Percentiles rank a stretch among this genome's conserved stretches.
These are phyloP conservation scores for Phyllotreta striolata DNA, from an alignment of 2,888 invertebrate genomes.

Conservation along the genomic window DNA sequence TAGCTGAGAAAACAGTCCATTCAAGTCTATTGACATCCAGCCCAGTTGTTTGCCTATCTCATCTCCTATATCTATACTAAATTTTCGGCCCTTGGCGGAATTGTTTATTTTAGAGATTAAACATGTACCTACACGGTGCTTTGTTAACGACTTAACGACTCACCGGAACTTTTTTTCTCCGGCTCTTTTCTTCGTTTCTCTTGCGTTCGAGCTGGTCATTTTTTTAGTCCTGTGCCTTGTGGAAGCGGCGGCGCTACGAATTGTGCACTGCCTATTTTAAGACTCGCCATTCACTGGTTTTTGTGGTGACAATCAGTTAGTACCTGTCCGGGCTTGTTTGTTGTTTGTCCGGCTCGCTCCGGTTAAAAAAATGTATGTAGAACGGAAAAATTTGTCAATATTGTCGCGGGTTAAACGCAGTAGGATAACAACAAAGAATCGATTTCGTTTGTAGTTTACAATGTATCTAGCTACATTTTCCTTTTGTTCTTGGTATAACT, in stretches of 20 bases:
- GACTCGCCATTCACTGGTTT: conserved; percentile 3
- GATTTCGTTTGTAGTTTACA: too few species aligned
- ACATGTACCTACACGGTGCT: conserved; percentile 31
- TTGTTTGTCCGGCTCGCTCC: not conserved
- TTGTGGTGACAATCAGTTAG: conserved; percentile 15
- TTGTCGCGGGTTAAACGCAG: too few species aligned
- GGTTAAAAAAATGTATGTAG: not conserved
- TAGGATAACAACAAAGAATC: too few species aligned
- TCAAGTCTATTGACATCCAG: conserved; percentile 39
- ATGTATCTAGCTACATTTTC: too few species aligned
- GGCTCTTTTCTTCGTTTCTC: conserved; percentile 12
- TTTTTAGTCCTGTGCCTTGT: not conserved
- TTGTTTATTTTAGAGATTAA: conserved; percentile 39
- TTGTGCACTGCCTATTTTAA: not conserved
- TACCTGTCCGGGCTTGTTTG: conserved; percentile 18
- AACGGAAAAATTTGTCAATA: too few species aligned
- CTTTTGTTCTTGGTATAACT: too few species aligned
- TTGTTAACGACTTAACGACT: conserved; percentile 39
- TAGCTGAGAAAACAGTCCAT: conserved; percentile 38
- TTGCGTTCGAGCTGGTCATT: conserved; percentile 5
- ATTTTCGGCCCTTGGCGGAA: conserved; percentile 37
- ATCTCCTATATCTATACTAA: conserved; percentile 36
- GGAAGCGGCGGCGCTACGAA: conserved; percentile 15
- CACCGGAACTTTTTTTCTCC: conserved; percentile 30
- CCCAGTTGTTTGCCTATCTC: conserved; percentile 40